Percentiles rank a stretch among this genome's conserved stretches.
phyloP scores from a whole-genome alignment of 2,888 invertebrate genomes.

The Neoaliturus tenellus region DNA sequence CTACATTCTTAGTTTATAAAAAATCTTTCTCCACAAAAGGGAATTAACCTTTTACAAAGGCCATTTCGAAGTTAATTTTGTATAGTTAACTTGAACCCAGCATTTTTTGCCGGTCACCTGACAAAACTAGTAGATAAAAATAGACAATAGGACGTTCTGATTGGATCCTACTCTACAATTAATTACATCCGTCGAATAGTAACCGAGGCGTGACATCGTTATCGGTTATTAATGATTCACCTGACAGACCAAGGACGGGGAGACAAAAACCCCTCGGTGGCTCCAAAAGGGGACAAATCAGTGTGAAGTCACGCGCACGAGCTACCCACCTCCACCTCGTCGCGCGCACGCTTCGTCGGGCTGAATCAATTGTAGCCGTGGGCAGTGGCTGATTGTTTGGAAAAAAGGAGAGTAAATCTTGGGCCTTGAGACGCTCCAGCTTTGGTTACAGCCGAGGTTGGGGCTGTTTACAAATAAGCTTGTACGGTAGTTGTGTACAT shows the following conservation, averaged over 20 bases:
- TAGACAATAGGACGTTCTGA: conserved; percentile 10
- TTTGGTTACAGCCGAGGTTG: not conserved
- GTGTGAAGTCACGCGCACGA: conserved; percentile 44
- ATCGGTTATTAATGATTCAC: conserved; percentile 37
- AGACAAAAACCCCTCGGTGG: not conserved
- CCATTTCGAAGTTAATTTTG: too few species aligned
- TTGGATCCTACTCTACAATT: conserved; percentile 6
- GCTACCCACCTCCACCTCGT: not conserved
- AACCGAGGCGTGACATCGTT: conserved; percentile 49
- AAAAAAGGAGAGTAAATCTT: not conserved
- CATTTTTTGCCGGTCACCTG: not conserved
- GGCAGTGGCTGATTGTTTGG: not conserved
- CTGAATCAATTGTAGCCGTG: not conserved
- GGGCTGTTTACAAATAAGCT: not conserved
- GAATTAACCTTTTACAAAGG: too few species aligned
- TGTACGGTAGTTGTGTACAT: too few species aligned
- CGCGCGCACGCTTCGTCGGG: conserved; percentile 24
- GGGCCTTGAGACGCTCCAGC: not conserved
- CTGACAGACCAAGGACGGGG: conserved; percentile 33
- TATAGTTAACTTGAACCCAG: not conserved
- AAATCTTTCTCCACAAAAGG: too few species aligned
- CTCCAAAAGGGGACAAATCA: conserved; percentile 32
- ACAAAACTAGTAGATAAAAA: not conserved
- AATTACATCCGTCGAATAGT: conserved; percentile 30
- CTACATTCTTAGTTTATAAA: too few species aligned